phyloP scores from a whole-genome alignment of 2,113 vertebrate species.

The Stomatorhinus ivindoensis region DNA sequence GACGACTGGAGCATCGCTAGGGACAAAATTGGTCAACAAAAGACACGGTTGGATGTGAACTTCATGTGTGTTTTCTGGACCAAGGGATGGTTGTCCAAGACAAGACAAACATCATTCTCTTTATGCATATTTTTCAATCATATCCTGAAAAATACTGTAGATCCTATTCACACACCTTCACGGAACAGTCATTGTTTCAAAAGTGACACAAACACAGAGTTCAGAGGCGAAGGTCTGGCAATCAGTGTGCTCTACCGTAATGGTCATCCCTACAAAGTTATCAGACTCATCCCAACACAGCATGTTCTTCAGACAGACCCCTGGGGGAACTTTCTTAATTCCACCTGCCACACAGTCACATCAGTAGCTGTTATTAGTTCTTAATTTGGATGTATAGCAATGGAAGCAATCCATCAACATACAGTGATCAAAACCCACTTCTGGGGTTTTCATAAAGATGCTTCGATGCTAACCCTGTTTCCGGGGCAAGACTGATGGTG shows the following conservation, averaged over 20 bases:
- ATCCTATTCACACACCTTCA: background rate
- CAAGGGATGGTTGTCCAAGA: background rate
- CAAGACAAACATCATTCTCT: background rate
- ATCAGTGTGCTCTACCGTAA: conserved; percentile 37
- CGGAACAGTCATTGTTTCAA: background rate
- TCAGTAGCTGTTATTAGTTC: conserved; percentile 49
- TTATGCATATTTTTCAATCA: background rate
- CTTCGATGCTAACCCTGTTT: conserved; percentile 70
- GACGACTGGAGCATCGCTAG: background rate
- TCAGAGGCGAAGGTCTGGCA: conserved; percentile 28
- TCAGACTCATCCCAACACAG: conserved; percentile 49
- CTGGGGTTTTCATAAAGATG: conserved; percentile 57
- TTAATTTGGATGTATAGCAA: conserved; percentile 50
- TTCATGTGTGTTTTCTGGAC: background rate
- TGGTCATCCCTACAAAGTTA: conserved; percentile 44
- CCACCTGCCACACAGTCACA: conserved; percentile 44
- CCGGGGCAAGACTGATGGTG: conserved; percentile 48
- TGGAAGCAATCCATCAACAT: conserved; percentile 50
- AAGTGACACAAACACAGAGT: conserved; percentile 28
- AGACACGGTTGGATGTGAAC: background rate
- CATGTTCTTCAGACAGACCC: conserved; percentile 43
- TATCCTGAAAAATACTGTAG: background rate
- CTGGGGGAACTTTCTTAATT: conserved; percentile 65
- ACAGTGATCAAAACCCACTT: conserved; percentile 40
- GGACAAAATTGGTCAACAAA: background rate